Conservation (phyloP, 2,888 invertebrate genomes). For the Mesoligia furuncula region DNA sequence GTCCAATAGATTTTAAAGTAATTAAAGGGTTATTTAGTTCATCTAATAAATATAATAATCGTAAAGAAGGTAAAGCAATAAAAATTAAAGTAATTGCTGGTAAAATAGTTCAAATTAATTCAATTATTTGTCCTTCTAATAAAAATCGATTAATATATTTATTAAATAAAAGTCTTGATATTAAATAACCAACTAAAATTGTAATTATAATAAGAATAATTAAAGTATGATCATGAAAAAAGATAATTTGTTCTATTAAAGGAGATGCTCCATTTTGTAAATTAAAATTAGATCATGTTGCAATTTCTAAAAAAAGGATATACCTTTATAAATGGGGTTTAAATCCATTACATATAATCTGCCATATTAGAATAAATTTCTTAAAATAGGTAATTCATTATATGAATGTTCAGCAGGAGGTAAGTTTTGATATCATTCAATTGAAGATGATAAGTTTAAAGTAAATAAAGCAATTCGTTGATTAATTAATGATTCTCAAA, state of each 20-base stretch:
- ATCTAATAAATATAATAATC: constrained; percentile 91
- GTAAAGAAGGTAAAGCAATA: constrained; percentile 91
- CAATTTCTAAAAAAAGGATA: constrained; percentile 91
- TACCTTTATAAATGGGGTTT: constrained; percentile 92
- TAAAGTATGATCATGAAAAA: constrained; percentile 92
- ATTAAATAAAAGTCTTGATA: constrained; percentile 90
- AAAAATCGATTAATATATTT: constrained; percentile 90
- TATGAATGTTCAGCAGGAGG: constrained; percentile 91
- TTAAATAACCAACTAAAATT: constrained; percentile 90
- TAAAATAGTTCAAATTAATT: constrained; percentile 92
- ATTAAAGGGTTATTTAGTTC: constrained; percentile 91
- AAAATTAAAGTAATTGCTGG: constrained; percentile 91
- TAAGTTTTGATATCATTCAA: constrained; percentile 91
- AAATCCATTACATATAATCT: constrained; percentile 91
- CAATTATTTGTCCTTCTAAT: constrained; percentile 91
- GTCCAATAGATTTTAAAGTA: constrained; percentile 92
- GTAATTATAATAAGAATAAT: constrained; percentile 92
- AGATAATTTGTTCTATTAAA: constrained; percentile 92
- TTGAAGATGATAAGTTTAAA: constrained; percentile 88
- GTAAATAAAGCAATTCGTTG: constrained; percentile 88
- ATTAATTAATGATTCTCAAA: constrained; percentile 91
- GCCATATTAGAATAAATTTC: constrained; percentile 91
- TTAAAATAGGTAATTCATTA: constrained; percentile 90
- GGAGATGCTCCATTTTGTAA: constrained; percentile 91
- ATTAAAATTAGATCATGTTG: constrained; percentile 90